Percentiles rank a stretch among this genome's conserved stretches.
Conservation (phyloP, 1,140 invertebrate genomes). For the Goniozus legneri region DNA sequence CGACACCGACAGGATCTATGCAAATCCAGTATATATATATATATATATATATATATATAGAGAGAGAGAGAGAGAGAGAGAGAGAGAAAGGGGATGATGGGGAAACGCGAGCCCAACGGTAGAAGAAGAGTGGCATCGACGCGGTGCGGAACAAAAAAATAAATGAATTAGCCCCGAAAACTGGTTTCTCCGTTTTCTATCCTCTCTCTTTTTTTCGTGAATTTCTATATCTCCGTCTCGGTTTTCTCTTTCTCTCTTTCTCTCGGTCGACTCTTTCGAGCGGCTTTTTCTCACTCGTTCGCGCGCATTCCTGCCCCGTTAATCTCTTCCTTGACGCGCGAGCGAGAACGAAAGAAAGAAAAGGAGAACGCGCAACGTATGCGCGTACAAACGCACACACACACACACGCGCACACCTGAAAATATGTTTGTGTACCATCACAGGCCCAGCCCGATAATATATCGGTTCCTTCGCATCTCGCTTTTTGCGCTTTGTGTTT, state of each 20-base stretch:
- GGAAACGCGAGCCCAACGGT: background rate
- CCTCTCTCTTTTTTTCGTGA: background rate
- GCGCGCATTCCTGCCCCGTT: slow-evolving; percentile 1
- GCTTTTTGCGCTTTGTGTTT: slow-evolving; percentile 32
- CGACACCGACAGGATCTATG: slow-evolving; percentile 42
- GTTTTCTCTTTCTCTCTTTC: slow-evolving; percentile 2
- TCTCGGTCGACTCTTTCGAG: background rate
- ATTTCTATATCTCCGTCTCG: background rate
- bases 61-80: no score
- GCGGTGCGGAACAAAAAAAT: no score
- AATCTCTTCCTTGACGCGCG: background rate
- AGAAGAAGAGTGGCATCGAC: slow-evolving; percentile 20
- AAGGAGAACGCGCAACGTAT: slow-evolving; percentile 12
- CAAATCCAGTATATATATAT: no score
- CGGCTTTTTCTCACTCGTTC: background rate
- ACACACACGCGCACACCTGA: slow-evolving; percentile 6
- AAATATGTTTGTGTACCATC: slow-evolving; percentile 12
- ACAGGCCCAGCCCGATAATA: slow-evolving; percentile 34
- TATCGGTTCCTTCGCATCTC: slow-evolving; percentile 40
- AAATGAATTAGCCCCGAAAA: slow-evolving; percentile 42
- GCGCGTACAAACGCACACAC: slow-evolving; percentile 26
- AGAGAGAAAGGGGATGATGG: slow-evolving; percentile 11
- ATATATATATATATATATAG: no score
- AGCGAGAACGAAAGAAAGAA: slow-evolving; percentile 11
- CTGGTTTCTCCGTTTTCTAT: slow-evolving; percentile 33